Evolutionary conservation across 2,888 invertebrate genomes (phyloP).

Genomic region (Villa cingulata): DNA sequence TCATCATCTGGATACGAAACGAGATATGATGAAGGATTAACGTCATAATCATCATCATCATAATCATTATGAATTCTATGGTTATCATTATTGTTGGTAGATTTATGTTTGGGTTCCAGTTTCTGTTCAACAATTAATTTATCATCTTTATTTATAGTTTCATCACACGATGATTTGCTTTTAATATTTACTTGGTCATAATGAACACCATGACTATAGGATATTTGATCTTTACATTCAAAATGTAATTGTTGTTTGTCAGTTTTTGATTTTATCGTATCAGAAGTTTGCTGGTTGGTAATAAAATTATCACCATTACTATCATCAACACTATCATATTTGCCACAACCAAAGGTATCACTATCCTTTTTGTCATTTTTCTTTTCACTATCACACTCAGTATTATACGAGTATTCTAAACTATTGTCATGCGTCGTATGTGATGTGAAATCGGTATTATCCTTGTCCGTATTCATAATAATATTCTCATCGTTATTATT

Average conservation of each 20-base stretch:
- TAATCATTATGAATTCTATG: no score
- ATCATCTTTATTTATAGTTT: conserved; percentile 8
- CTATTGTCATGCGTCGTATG: no score
- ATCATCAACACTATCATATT: neutral
- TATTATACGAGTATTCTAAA: no score
- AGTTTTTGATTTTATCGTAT: conserved; percentile 1
- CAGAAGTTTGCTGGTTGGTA: neutral
- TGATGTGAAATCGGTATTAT: neutral
- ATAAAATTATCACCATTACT: neutral
- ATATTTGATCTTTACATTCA: neutral
- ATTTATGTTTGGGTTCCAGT: neutral
- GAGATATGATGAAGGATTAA: neutral
- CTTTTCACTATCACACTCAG: neutral
- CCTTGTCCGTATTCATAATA: neutral
- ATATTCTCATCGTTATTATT: conserved; percentile 1
- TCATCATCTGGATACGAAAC: neutral
- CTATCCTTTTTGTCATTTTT: neutral
- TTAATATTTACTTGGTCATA: neutral
- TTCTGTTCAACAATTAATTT: conserved; percentile 1
- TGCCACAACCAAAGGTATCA: neutral
- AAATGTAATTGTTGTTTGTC: conserved; percentile 3
- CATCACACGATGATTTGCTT: neutral
- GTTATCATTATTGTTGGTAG: no score
- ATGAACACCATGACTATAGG: conserved; percentile 1
- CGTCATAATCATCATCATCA: neutral